Evolutionary conservation across 2,888 invertebrate species (phyloP), one percentile per base, ranked within the genome.

Genomic region (Gymnosoma rotundatum): DNA sequence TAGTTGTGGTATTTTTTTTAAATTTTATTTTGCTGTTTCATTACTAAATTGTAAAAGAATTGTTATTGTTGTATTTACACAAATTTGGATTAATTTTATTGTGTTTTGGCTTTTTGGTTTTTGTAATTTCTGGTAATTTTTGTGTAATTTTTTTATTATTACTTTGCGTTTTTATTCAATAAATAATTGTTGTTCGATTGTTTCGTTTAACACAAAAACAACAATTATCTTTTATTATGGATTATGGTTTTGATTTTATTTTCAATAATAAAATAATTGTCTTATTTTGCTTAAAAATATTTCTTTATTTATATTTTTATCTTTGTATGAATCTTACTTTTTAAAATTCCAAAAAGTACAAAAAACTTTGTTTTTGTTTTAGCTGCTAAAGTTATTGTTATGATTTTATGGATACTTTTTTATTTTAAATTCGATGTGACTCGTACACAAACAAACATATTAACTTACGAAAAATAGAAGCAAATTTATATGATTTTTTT

Each of bases 321-420:
- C 66, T 18, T 60, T 56, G 72, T 36, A 48, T 56, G 72, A 25
- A 48, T 67, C 83, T 84, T 84, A 80, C 83, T 36, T 81, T 84
- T 84, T 67, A 58, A 75, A 75, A 75, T 70, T 64, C 81, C 75
- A 75, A 69, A 81, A 81, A 58, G 63, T 81, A 56, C 42, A 70
- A 70, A 70, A 54, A 38, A 75, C 64, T 69, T 54, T n/a, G n/a
- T n/a, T 61, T 54, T 61, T 58, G 16, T 48, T 66, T 38, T 21
- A 25, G 45, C 63, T 52, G 60, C 36, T 66, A 54, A 32, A 48
- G 38, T 42, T 70, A 63, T 52, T 74, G 60, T 52, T 74, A 25
- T 56, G 21, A 61, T 72, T 72, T 66, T 80, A 56, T 76, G 36
- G 45, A 80, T 80, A 78, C 81, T 84, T 61, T 54, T 50, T 20